These are phyloP conservation scores for Pinctada fucata DNA, from an alignment of 2,888 invertebrate species.

Conservation along the genomic window DNA sequence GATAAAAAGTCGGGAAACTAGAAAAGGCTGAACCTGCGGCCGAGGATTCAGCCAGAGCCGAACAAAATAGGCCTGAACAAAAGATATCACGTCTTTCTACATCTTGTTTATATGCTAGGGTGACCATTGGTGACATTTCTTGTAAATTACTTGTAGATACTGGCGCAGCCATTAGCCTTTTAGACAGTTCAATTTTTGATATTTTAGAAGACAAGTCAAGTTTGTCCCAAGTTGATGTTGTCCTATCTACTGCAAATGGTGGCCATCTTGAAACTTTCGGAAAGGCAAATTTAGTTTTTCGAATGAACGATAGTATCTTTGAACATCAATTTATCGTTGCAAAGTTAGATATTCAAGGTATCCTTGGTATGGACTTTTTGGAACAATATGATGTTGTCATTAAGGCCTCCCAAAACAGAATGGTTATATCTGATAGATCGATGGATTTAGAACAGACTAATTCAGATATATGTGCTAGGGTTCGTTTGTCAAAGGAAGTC, in stretches of 20 bases:
- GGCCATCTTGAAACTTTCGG: conserved; percentile 24
- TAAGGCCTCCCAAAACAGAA: conserved; percentile 30
- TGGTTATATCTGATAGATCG: conserved; percentile 33
- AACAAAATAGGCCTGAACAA: conserved; percentile 1
- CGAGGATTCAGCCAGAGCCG: conserved; percentile 28
- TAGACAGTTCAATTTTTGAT: conserved; percentile 9
- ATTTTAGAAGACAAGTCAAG: neutral
- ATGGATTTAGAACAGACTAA: conserved; percentile 12
- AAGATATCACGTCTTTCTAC: neutral
- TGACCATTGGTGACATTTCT: neutral
- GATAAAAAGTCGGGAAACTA: conserved; percentile 33
- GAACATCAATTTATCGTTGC: conserved; percentile 39
- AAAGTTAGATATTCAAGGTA: conserved; percentile 32
- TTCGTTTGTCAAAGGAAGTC: conserved; percentile 5
- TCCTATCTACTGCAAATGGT: conserved; percentile 33
- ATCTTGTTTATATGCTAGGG: conserved; percentile 13
- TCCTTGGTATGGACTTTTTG: conserved; percentile 43
- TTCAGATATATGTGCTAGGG: conserved; percentile 11
- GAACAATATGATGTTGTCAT: conserved; percentile 36
- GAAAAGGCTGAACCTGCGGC: conserved; percentile 36
- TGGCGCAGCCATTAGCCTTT: conserved; percentile 3
- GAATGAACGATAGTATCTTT: conserved; percentile 24
- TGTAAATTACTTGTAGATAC: conserved; percentile 6
- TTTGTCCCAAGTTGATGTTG: neutral
- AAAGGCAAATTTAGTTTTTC: conserved; percentile 26